Evolutionary conservation across 2,797 vertebrate genomes (phyloP), one percentile per base, ranked within the genome.

Genomic region (Clarias laeviceps): DNA sequence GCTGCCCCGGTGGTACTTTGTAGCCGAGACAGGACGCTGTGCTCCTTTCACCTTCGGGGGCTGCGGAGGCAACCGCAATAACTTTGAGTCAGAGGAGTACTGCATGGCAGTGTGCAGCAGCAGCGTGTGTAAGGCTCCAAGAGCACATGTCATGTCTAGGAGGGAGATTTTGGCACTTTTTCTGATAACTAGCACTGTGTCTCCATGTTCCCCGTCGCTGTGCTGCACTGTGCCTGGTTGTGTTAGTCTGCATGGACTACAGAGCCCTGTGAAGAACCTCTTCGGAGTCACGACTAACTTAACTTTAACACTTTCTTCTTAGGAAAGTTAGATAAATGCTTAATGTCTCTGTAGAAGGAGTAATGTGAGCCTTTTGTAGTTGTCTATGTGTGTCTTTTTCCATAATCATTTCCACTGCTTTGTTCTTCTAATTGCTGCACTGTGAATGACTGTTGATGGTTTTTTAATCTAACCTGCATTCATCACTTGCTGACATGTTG

Each of bases 71-170:
- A 99, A 99, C 97, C 96, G 97, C 94, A 99, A 99, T 97, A 99
- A 99, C 98, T 99, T 99, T 98, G 97, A 97, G 88, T 97, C 98
- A 5, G 97, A 99, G 95, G 97, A 99, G 84, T 99, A 99, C 97
- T 99, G 98, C 97, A 93, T 99, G 93, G 96, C 95, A 95, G 97
- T 97, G 95, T 92, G 98, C 97, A 96, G 97, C 96, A 97, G 96
- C 96, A 96, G 94, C 86, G 96, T 97, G 95, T 95, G 98, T 99
- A 99, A 99, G 98, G 65, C 56, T 74, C 59, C 37, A 11, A 87
- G 89, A 56, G 87, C 85, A 90, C 89, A 89, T 91, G 88, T 77
- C 90, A 87, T 85, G 84, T 54, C 50, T 64, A 73, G 59, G 90
- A 88, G 78, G 82, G 61, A 61, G 32, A 54, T 45, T 45, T 45